Evolutionary conservation across 2,797 vertebrate species (phyloP), one percentile per base, ranked within the genome.

Genomic region (Spea hammondii): DNA sequence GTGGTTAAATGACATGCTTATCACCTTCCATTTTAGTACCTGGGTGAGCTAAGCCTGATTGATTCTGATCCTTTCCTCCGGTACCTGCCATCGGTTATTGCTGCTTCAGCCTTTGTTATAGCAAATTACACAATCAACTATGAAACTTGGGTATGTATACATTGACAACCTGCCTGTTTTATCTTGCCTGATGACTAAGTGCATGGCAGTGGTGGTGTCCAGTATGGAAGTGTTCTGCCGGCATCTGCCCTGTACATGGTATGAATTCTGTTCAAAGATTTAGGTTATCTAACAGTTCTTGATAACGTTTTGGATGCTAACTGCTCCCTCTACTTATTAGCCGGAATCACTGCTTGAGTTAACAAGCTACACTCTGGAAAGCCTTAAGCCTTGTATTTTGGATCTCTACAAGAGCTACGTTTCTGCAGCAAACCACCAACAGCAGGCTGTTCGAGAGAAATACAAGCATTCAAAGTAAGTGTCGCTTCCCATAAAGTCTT

Each of bases 391-490:
- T 8, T 99, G 97, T 55, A 72, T 99, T 45, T 47, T 92, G 79
- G 96, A 99, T 87, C 92, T 99, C 10, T 93, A 99, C 84, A 85
- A 87, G 85, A 94, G 88, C 80, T 95, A 95, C 92, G 91, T 96
- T 89, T 88, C 55, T 85, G 95, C 95, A 55, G 67, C 94, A 67
- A 92, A 93, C 78, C 98, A 99, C n/a, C 91, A 94, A 0, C 98
- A 99, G 86, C 97, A 99, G 88, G 96, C 97, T 3, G 93, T 99
- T 83, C 88, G 92, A 74, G 98, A 99, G 79, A 99, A 99, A 86
- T 99, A 99, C 91, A 99, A 98, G 88, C 88, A 87, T 44, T 57
- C 91, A 0, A 99, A 97, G 98, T 99, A 89, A 93, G 96, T 74
- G 13, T 32, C 50, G 14, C 45, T n/a, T 64, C 12, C 0, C 5